Base-by-base conservation (phyloP, 53 echinoderm and acorn worm species). In the Apostichopus leukothele region DNA sequence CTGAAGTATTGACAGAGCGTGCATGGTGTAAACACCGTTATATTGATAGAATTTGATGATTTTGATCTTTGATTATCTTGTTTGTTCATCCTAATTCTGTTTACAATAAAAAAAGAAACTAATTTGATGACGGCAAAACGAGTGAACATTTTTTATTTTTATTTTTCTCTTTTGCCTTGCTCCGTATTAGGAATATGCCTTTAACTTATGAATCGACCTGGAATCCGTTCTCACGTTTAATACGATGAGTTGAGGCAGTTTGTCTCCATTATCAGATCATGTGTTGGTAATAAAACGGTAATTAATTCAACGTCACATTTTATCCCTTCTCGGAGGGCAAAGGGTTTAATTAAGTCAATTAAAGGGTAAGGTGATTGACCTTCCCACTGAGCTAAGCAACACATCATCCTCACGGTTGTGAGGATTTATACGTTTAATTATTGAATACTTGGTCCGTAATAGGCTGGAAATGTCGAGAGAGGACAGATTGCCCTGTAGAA, bases 271-370 rank as follows among this genome's bases (percentile, higher is more conserved):
- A 81, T 81, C 54, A 68, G 81, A 68, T 57, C 81, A 91, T 81
- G 91, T 91, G 76, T 83, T 59, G 80, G 88, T 87, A 91, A 86
- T 79, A 50, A 90, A 90, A 87, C 66, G 53, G 78, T 77, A 79
- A 86, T 73, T 53, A 54, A 74, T 68, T 23, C 71, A 53, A 77
- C 54, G 74, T 60, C 76, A 39, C 83, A 60, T 81, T 87, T 76
- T 91, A 78, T 88, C 51, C 83, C 22, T 74, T 60, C 87, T 75
- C 68, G 51, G 74, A 59, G 55, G 88, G 91, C 68, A 54, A 55
- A 16, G 74, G 50, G 76, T 67, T 80, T 59, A 25, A 10, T 78
- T 73, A 71, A 78, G 78, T 73, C 83, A 61, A 74, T 59, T 59
- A 19, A 21, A 53, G 59, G 22, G 14, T 51, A 55, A 8, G 81